Evolutionary conservation across 2,797 vertebrate species (phyloP), one percentile per base, ranked within the genome.

Genomic region (Heterohyrax brucei): DNA sequence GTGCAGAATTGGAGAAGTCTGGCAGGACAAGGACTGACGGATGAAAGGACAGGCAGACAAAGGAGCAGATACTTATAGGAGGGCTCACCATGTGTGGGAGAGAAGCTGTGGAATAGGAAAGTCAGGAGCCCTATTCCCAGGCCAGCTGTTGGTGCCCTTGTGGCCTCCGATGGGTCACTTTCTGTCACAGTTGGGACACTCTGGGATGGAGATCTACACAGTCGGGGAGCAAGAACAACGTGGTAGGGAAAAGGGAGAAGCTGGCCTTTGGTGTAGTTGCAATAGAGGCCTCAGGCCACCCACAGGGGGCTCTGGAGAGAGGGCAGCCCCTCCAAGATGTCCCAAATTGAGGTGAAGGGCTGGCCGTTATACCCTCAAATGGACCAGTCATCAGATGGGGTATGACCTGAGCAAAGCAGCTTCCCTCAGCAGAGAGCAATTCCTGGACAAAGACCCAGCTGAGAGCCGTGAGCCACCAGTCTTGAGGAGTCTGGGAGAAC

Each of bases 231-330:
- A 28, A 5, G 68, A 4, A 44, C 39, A 30, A 22, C 72, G 10
- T 3, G 10, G 46, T 24, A 5, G 22, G 16, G n/a, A 33, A 46
- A 44, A 75, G 22, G 21, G 19, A 61, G 72, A 26, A 12, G 2
- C 1, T 5, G 0, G 21, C 10, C 30, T 0, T 19, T 3, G 0
- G 16, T 22, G 22, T 76, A 10, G 24, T 3, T 48, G 8, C 16
- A 6, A 7, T 1, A 1, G 50, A 53, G 70, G 24, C 48, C 14
- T 61, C 48, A 2, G 24, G 30, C 7, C 5, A 22, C 14, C 59
- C 48, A 14, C 0, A 7, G 4, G 73, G 26, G 10, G 1, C 22
- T 13, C 3, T 12, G 62, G 44, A n/a, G 72, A 30, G 6, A 30
- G n/a, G 44, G 4, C 3, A 80, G 39, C 16, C 39, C 8, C 7